Base-by-base conservation (phyloP, 2,797 vertebrate genomes). In the Netta rufina region DNA sequence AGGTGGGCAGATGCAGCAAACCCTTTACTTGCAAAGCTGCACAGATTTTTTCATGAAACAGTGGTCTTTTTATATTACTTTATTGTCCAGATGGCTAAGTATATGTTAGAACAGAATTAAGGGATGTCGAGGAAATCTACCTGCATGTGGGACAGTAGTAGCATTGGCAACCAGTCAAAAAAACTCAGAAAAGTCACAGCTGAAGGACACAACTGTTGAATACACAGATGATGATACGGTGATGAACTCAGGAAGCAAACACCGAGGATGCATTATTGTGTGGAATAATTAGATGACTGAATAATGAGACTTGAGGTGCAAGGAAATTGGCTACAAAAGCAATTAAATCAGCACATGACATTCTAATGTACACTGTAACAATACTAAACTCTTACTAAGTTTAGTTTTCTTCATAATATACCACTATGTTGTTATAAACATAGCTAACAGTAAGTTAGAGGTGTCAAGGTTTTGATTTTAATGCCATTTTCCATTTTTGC, bases 221-320 rank as follows among this genome's bases (percentile, higher is more conserved):
- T 83, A 21, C 70, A 25, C 64, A 85, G 84, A 90, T 32, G 14
- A 94, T 87, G 95, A 92, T 96, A 76, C 74, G 76, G 96, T 95
- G 96, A 87, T 90, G 84, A 87, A 80, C 81, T 92, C 90, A 71
- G 79, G 93, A 93, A 95, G 89, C 81, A 92, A 97, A 45, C 93
- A 60, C 95, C 97, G 95, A 97, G 97, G 92, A 77, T 84, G 66
- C 89, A 71, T 94, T 95, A 95, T 95, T 92, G 84, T 91, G 87
- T 92, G 78, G 89, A 92, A 92, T 96, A 96, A 97, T 96, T 95
- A 97, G 94, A 95, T 96, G 95, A 93, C 95, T 96, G 93, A 95
- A 96, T 98, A 98, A 98, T 97, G 96, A 97, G 96, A 92, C 97
- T 97, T 97, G 93, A 97, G 97, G 95, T 96, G 92, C 95, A 95